Evolutionary conservation across 2,888 invertebrate species (phyloP).

Genomic region (Apodemia mormo): DNA sequence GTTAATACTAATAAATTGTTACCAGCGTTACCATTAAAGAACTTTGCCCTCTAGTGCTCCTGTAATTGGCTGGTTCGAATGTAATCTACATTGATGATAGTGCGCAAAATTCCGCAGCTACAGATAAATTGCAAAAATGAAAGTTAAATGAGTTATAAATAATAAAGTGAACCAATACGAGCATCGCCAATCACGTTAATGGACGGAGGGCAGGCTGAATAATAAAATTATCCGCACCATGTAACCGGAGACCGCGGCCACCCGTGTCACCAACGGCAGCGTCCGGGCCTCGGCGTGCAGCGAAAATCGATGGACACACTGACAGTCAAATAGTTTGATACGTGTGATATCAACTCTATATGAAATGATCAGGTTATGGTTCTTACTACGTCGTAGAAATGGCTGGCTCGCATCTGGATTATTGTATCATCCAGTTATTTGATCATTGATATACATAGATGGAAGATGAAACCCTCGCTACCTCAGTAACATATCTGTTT

Average conservation of each 20-base stretch:
- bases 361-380: no score
- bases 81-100: not conserved
- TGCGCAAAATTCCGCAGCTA: constrained; percentile 15
- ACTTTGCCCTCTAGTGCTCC: not conserved
- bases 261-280: not conserved
- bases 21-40: no score
- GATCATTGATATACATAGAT: no score
- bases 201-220: constrained; percentile 36
- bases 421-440: no score
- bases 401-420: no score
- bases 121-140: constrained; percentile 35
- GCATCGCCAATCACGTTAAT: constrained; percentile 38
- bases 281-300: not conserved
- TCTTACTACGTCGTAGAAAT: no score
- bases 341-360: no score
- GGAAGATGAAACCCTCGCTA: no score
- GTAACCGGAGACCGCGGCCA: constrained; percentile 33
- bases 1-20: no score
- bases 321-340: no score
- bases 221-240: constrained; percentile 41
- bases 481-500: no score
- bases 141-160: constrained; percentile 41
- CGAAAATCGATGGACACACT: not conserved
- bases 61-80: not conserved
- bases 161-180: constrained; percentile 23